Percentiles rank a stretch among this genome's conserved stretches.
These are phyloP conservation scores for Sebastes hubbsi DNA, from an alignment of 2,797 vertebrate species.

Conservation along the genomic window DNA sequence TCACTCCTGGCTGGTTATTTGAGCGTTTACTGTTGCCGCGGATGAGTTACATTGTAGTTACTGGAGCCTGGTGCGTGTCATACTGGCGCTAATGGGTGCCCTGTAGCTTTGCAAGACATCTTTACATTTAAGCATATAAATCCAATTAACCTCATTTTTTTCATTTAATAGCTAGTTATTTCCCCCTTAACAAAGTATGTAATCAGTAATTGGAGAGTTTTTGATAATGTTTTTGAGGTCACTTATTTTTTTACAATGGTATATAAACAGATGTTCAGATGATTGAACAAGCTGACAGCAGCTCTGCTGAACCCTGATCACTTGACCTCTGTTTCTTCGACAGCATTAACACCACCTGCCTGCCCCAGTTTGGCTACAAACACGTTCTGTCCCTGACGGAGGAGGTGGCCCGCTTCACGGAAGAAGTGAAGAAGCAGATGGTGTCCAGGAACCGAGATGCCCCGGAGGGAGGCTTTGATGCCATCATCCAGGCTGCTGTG, in stretches of 20 bases:
- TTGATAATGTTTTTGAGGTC: not conserved
- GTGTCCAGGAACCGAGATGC: constrained; percentile 94
- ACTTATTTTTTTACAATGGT: not conserved
- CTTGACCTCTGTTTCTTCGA: constrained; percentile 19
- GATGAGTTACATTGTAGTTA: no score
- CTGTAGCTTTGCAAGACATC: not conserved
- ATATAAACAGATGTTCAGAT: not conserved
- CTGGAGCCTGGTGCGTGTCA: no score
- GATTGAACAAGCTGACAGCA: not conserved
- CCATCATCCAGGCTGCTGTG: constrained; percentile 95
- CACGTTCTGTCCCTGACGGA: constrained; percentile 93
- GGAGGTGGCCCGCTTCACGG: constrained; percentile 91
- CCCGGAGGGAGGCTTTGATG: constrained; percentile 95
- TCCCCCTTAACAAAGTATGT: not conserved
- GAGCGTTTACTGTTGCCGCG: no score
- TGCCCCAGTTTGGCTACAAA: constrained; percentile 96
- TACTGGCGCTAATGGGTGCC: no score
- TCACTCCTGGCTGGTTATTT: no score
- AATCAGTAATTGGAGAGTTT: not conserved
- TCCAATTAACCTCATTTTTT: not conserved
- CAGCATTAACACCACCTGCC: constrained; percentile 85
- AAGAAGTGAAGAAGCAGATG: constrained; percentile 92
- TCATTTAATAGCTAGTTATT: not conserved
- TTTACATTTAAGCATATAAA: not conserved
- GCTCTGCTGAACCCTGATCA: not conserved